phyloP scores from a whole-genome alignment of 2,797 vertebrate genomes.

The Artibeus lituratus region DNA sequence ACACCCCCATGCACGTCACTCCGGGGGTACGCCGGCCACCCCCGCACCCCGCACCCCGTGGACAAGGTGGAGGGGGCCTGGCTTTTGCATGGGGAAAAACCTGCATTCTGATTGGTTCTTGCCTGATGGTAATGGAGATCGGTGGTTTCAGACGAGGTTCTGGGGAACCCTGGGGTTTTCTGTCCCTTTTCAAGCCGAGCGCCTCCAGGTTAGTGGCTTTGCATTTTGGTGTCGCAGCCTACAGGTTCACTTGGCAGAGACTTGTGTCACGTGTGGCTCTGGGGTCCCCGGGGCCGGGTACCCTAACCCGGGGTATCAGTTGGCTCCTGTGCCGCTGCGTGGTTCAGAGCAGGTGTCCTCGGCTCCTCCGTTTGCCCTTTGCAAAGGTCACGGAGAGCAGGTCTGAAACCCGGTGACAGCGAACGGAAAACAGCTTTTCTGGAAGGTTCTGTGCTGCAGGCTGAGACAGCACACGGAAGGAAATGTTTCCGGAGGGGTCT shows the following conservation, averaged over 20 bases:
- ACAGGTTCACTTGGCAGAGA: background rate
- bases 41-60: fast-evolving
- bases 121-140: background rate
- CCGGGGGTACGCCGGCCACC: too few species aligned
- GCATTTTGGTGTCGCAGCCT: background rate
- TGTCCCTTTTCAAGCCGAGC: background rate
- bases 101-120: background rate
- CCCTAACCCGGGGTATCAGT: background rate
- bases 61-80: background rate
- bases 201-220: background rate
- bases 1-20: fast-evolving
- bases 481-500: slow-evolving; percentile 45
- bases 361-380: slow-evolving; percentile 26
- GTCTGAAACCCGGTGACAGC: slow-evolving; percentile 8
- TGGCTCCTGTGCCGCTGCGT: background rate
- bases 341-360: background rate
- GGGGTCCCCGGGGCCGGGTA: background rate
- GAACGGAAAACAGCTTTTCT: slow-evolving; percentile 12
- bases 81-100: background rate
- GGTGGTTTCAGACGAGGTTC: background rate
- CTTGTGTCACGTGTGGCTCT: background rate
- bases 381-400: slow-evolving; percentile 31
- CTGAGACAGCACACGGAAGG: slow-evolving; percentile 22
- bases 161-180: background rate
- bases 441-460: background rate